A percentile compares a stretch with the other conserved stretches of the same genome.
Conservation (phyloP, 2,888 invertebrate species). For the Calameuta idolon region DNA sequence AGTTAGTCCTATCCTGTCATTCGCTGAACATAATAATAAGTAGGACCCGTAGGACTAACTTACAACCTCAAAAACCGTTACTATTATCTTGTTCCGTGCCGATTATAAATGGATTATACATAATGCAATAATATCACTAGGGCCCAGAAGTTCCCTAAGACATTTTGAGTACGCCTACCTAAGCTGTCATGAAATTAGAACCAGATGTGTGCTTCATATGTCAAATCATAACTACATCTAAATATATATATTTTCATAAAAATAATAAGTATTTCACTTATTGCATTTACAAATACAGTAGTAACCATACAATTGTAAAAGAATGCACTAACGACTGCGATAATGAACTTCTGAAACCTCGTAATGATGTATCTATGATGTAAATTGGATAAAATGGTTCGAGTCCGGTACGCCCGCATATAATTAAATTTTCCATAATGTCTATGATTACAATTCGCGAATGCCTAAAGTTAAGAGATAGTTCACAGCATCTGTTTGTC, state of each 20-base stretch:
- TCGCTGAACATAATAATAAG: not conserved
- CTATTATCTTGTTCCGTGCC: not conserved
- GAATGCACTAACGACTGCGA: not conserved
- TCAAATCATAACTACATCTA: conserved; percentile 10
- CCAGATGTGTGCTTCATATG: not conserved
- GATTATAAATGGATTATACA: conserved; percentile 39
- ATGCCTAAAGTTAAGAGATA: conserved; percentile 45
- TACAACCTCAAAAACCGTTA: not conserved
- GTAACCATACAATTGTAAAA: not conserved
- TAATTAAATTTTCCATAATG: conserved; percentile 36
- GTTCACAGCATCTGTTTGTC: conserved; percentile 51
- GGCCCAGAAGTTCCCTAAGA: conserved; percentile 38
- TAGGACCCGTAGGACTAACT: not conserved
- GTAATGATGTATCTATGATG: conserved; percentile 28
- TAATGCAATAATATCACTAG: conserved; percentile 33
- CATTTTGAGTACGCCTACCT: not conserved
- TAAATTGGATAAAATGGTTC: conserved; percentile 40
- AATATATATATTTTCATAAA: not conserved
- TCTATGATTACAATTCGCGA: conserved; percentile 42
- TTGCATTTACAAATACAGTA: not conserved
- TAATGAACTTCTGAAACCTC: conserved; percentile 34
- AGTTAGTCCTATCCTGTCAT: not conserved
- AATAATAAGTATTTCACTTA: not conserved
- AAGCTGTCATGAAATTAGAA: not conserved
- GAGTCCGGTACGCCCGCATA: conserved; percentile 38